Conservation (phyloP, 2,888 invertebrate species). For the Latrodectus hesperus region DNA sequence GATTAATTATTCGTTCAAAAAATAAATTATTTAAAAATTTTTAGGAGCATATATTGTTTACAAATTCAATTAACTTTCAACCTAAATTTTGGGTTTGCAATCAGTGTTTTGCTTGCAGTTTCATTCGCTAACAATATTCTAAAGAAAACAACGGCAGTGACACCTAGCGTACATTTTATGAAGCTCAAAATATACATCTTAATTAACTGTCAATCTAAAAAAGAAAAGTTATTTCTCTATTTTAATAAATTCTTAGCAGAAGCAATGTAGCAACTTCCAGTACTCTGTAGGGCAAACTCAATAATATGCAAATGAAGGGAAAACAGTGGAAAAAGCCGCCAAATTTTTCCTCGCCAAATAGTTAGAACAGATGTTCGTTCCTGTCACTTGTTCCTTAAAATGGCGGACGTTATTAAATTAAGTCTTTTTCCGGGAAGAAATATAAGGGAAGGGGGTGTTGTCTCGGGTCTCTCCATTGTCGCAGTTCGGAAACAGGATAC, state of each 20-base stretch:
- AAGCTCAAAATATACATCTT: not conserved
- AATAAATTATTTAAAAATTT: too few relatives aligned
- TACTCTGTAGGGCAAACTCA: constrained; percentile 25
- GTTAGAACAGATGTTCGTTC: constrained; percentile 51
- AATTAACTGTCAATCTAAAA: constrained; percentile 17
- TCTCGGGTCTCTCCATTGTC: constrained; percentile 33
- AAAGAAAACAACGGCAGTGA: too few relatives aligned
- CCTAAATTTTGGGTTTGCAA: too few relatives aligned
- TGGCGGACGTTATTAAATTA: constrained; percentile 52
- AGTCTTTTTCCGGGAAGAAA: constrained; percentile 19
- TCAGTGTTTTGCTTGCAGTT: too few relatives aligned
- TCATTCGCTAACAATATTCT: too few relatives aligned
- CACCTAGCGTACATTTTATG: too few relatives aligned
- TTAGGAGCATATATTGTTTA: too few relatives aligned
- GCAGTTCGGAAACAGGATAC: not conserved
- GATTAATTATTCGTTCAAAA: too few relatives aligned
- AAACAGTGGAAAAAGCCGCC: constrained; percentile 24
- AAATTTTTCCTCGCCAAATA: constrained; percentile 28
- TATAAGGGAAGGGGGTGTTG: constrained; percentile 6
- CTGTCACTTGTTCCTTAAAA: constrained; percentile 30
- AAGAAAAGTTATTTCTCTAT: constrained; percentile 10
- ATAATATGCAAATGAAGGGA: constrained; percentile 57
- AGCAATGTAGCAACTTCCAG: constrained; percentile 8
- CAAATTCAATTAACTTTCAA: too few relatives aligned
- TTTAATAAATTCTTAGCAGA: constrained; percentile 20